Evolutionary conservation across 2,113 vertebrate genomes (phyloP), one percentile per base, ranked within the genome.

Genomic region (Podarcis cretensis): DNA sequence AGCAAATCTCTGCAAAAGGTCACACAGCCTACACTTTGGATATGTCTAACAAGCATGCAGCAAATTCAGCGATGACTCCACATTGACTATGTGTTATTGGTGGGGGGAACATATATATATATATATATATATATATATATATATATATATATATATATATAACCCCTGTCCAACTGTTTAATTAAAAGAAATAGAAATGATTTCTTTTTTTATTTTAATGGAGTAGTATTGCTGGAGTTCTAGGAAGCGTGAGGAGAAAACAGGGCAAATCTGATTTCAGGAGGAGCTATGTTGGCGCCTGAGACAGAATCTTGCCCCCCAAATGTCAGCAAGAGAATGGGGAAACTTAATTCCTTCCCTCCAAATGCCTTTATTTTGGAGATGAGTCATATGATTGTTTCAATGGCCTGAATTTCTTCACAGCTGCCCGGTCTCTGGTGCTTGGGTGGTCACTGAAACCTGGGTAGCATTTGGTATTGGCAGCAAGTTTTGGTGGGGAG

Each of bases 1-100:
- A 76, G 32, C 57, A 76, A 85, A 85, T 68, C 63, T 68, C 65
- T 83, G 32, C 12, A 57, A 85, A 85, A 85, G 71, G 84, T 75
- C 32, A 63, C 30, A 57, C 84, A 40, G 57, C 71, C 84, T 27
- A 76, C 71, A 85, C 71, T 37, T 12, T 63, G 73, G 84, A 85
- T 54, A n/a, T 65, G 21, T 63, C 48, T 81, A 81, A 48, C 79
- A 81, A 65, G 79, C 57, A 37, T 35, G 5, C 43, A 76, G 32
- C 57, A 65, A 63, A 85, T 5, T 83, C 48, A 75, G 32, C 20
- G 48, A 59, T 85, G 69, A 75, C 57, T 65, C 25, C 35, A 65
- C 84, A 40, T 85, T 32, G 63, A 30, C 69, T 85, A 27, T 63
- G 57, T 25, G 16, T 30, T 65, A 40, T 40, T 85, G 57, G 23